Conservation (phyloP, 2,888 invertebrate species). For the Noctua janthe region DNA sequence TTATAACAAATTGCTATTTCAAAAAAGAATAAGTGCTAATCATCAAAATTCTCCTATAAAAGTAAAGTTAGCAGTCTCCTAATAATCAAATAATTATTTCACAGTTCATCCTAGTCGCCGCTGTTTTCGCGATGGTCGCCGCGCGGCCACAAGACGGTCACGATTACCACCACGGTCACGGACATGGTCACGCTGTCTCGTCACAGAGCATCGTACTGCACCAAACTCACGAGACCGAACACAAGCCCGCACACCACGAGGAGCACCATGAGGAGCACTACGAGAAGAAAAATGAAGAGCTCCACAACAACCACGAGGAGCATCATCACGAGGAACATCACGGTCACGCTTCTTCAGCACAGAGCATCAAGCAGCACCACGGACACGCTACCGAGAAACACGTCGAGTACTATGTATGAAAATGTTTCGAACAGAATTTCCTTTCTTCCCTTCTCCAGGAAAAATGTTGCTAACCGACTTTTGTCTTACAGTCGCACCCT, state of each 20-base stretch:
- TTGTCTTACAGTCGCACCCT: slow-evolving; percentile 74
- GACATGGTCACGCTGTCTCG: slow-evolving; percentile 72
- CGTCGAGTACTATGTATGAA: slow-evolving; percentile 60
- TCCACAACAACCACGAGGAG: slow-evolving; percentile 13
- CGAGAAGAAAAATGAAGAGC: slow-evolving; percentile 29
- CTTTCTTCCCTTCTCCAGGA: not conserved
- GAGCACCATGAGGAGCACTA: not conserved
- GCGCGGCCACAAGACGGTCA: slow-evolving; percentile 59
- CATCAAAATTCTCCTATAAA: not conserved
- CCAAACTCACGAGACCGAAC: slow-evolving; percentile 60
- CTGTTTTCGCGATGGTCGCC: slow-evolving; percentile 48
- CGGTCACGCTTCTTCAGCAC: slow-evolving; percentile 73
- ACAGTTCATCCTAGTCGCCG: slow-evolving; percentile 39
- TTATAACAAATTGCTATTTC: not conserved
- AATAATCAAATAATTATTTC: not conserved
- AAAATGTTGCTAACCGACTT: not conserved
- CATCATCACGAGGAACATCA: slow-evolving; percentile 51
- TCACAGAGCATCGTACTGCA: slow-evolving; percentile 75
- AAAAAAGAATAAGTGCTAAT: not conserved
- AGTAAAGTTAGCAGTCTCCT: not conserved
- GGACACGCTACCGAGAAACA: slow-evolving; percentile 66
- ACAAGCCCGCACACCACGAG: slow-evolving; percentile 35
- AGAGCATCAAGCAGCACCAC: slow-evolving; percentile 75
- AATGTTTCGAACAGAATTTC: not conserved
- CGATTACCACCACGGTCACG: slow-evolving; percentile 64